phyloP scores from a whole-genome alignment of 2,113 vertebrate genomes.

The Peromyscus californicus region DNA sequence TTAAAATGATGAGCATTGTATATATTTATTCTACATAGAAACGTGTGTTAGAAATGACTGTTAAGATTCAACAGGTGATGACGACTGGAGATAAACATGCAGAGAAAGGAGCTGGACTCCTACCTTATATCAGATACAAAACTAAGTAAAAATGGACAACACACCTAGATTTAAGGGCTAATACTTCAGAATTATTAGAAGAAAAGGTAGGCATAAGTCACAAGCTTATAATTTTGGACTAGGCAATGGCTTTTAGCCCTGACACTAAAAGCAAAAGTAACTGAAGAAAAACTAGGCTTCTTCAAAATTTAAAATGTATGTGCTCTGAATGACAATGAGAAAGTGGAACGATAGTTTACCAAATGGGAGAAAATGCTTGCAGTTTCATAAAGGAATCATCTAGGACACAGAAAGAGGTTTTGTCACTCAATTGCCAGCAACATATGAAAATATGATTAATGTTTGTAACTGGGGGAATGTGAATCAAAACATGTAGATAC shows the following conservation, averaged over 20 bases:
- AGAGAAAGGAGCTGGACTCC: neutral
- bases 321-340: neutral
- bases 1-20: neutral
- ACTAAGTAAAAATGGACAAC: neutral
- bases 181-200: neutral
- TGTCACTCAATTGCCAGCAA: neutral
- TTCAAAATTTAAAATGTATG: neutral
- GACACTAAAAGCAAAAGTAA: conserved; percentile 2
- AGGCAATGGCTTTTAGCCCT: conserved; percentile 19
- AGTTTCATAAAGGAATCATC: neutral
- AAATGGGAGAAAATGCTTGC: neutral
- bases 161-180: neutral
- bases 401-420: neutral
- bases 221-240: neutral
- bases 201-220: neutral
- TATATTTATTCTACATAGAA: neutral
- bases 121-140: neutral
- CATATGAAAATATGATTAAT: neutral
- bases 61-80: neutral
- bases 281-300: neutral
- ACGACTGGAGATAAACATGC: neutral
- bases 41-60: neutral
- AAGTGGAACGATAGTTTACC: neutral
- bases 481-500: neutral
- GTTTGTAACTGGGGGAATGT: neutral